Evolutionary conservation across 2,113 vertebrate genomes (phyloP).

Genomic region (Microtus pennsylvanicus): DNA sequence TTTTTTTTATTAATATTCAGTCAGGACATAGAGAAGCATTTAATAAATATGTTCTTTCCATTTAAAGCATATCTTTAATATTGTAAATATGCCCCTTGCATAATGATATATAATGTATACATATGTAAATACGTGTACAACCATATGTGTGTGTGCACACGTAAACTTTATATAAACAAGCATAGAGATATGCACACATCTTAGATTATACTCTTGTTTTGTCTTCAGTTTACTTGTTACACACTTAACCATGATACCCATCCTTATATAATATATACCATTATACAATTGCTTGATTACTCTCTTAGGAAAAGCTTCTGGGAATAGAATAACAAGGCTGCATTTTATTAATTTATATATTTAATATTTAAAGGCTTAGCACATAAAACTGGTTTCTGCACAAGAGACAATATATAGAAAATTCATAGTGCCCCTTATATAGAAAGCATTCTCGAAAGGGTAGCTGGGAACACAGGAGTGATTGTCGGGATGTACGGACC

Average conservation of each 20-base stretch:
- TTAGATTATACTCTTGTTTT: not conserved
- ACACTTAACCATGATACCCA: not conserved
- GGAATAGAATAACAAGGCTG: not conserved
- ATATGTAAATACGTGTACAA: not conserved
- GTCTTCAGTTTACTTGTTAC: not conserved
- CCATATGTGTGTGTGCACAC: not conserved
- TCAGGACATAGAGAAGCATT: not conserved
- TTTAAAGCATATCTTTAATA: not conserved
- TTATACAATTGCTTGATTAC: not conserved
- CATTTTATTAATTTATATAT: constrained; percentile 23
- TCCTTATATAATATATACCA: not conserved
- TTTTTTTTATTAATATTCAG: not conserved
- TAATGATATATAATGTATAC: not conserved
- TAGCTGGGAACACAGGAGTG: not conserved
- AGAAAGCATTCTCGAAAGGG: not conserved
- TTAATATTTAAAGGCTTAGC: not conserved
- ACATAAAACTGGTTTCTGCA: not conserved
- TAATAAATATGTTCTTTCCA: not conserved
- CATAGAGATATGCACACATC: not conserved
- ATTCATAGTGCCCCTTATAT: not conserved
- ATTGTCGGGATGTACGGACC: constrained; percentile 61
- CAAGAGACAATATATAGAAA: not conserved
- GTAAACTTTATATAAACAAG: not conserved
- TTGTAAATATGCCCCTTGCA: not conserved
- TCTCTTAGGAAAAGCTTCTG: constrained; percentile 21